These are phyloP conservation scores for Hemibagrus wyckioides DNA, from an alignment of 2,113 vertebrate genomes.

Conservation along the genomic window DNA sequence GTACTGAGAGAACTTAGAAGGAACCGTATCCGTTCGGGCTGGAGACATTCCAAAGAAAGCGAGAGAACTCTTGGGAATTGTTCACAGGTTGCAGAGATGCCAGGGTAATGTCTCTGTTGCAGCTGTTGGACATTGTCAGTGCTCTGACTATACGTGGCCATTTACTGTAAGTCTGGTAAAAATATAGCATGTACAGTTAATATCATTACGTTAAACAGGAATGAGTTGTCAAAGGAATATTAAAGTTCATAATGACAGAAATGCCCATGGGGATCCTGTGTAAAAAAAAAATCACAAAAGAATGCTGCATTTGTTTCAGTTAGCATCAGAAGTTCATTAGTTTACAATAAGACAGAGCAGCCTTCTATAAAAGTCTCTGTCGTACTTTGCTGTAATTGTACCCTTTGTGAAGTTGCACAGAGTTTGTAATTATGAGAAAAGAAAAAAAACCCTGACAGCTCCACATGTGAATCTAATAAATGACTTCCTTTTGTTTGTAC, in stretches of 20 bases:
- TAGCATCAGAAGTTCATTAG: conserved; percentile 29
- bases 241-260: conserved; percentile 22
- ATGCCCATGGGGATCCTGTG: conserved; percentile 18
- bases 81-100: conserved; percentile 15
- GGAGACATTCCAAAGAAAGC: conserved; percentile 37
- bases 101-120: conserved; percentile 21
- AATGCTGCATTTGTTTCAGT: conserved; percentile 34
- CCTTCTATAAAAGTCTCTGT: conserved; percentile 42
- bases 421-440: conserved; percentile 49
- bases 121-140: conserved; percentile 22
- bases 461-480: conserved; percentile 67
- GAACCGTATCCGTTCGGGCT: conserved; percentile 2
- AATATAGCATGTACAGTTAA: neutral
- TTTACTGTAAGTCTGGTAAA: conserved; percentile 8
- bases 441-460: conserved; percentile 56
- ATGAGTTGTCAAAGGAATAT: conserved; percentile 40
- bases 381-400: conserved; percentile 47
- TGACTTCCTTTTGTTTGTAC: conserved; percentile 52
- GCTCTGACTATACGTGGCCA: neutral
- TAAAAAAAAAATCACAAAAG: conserved; percentile 30
- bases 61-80: conserved; percentile 35
- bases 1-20: conserved; percentile 12
- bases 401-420: conserved; percentile 46
- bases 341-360: conserved; percentile 27
- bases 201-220: conserved; percentile 17